Base-by-base conservation (phyloP, 2,113 vertebrate species). In the Ramphastos sulfuratus region DNA sequence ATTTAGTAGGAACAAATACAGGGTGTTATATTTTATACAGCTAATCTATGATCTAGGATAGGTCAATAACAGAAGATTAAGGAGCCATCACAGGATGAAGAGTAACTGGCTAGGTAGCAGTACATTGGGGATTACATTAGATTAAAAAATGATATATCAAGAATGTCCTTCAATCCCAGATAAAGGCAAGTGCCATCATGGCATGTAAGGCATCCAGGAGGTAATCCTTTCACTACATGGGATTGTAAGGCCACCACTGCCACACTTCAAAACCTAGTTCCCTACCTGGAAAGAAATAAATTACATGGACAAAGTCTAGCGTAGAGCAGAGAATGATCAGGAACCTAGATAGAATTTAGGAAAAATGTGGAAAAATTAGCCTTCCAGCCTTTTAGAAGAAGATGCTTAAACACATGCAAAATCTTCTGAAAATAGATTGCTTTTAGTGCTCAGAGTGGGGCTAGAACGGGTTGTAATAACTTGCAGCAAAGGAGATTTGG, bases 101-200 rank as follows among this genome's bases (percentile, higher is more conserved):
- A 91, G 63, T 82, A 85, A 46, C 67, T 71, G 72, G 16, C 46
- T 66, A 14, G 60, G 59, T 73, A 79, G 14, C 44, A 39, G 50
- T 42, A 76, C 52, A 42, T 0, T 11, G 7, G n/a, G 85, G 90
- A 87, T 96, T 92, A 92, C 14, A 80, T 79, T 28, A 87, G 85
- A 77, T 87, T 89, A 79, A 76, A 87, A 79, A 58, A 28, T 0
- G 46, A 73, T 89, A 74, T 35, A 73, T 46, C 30, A 50, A 60
- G 15, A 93, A 63, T 59, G 42, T 31, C 12, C 73, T 89, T 82
- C 87, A 85, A 31, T 91, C 90, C 87, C 75, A 80, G 85, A 77
- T 80, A 63, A 91, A 91, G 81, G 52, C 66, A 72, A 72, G 48
- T 56, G 30, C 39, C 59, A 31, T 28, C 2, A 0, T 44, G 54